phyloP scores from a whole-genome alignment of 37 sponge, comb jelly and placozoan species.

The Dysidea cf. avara region DNA sequence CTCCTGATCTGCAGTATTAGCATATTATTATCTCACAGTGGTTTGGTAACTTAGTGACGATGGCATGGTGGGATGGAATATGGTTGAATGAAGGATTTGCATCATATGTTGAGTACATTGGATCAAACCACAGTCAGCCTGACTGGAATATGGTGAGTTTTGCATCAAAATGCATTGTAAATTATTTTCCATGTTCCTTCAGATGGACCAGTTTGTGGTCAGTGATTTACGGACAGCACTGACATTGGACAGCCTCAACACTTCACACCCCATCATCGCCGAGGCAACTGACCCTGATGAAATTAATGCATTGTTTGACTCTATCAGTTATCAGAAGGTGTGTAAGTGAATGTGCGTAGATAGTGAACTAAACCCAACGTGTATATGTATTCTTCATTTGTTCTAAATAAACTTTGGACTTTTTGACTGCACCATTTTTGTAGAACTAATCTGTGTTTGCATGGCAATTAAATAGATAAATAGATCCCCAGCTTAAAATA shows the following conservation, averaged over 20 bases:
- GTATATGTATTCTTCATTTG: too few relatives aligned
- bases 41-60: slow-evolving; percentile 99
- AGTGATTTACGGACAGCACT: slow-evolving; percentile 27
- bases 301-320: slow-evolving; percentile 89
- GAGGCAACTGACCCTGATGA: slow-evolving; percentile 67
- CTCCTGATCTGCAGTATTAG: too few relatives aligned
- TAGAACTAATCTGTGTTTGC: too few relatives aligned
- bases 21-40: slow-evolving; percentile 64
- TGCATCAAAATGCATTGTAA: neutral
- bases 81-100: slow-evolving; percentile 99
- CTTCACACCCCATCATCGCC: slow-evolving; percentile 71
- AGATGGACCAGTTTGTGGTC: slow-evolving; percentile 62
- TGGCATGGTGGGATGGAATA: slow-evolving; percentile 99
- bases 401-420: too few relatives aligned
- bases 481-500: too few relatives aligned
- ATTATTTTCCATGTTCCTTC: neutral
- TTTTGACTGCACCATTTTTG: too few relatives aligned
- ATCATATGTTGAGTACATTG: slow-evolving; percentile 85
- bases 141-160: slow-evolving; percentile 63
- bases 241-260: slow-evolving; percentile 43
- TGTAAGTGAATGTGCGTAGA: neutral
- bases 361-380: neutral
- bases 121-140: slow-evolving; percentile 58
- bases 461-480: too few relatives aligned
- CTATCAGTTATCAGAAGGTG: slow-evolving; percentile 95